Evolutionary conservation across 2,888 invertebrate species (phyloP).

Genomic region (Eilema depressum): DNA sequence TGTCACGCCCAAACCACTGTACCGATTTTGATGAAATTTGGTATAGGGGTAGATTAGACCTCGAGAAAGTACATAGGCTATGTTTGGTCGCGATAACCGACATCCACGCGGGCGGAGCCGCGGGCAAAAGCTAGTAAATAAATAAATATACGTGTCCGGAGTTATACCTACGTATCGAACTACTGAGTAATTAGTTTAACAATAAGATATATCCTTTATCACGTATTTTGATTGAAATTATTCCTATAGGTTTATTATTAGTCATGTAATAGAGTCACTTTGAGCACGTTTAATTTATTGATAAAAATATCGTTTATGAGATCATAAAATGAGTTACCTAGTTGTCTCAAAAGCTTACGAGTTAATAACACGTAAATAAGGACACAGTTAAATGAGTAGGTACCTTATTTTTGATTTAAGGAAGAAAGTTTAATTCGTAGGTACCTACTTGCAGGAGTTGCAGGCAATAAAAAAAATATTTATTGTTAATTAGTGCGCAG

Average conservation of each 20-base stretch:
- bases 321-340: neutral
- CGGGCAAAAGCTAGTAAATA: no score
- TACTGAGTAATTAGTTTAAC: no score
- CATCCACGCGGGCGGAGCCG: no score
- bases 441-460: no score
- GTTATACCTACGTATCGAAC: no score
- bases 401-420: neutral
- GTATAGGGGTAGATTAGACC: no score
- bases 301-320: conserved; percentile 9
- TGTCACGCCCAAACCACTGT: no score
- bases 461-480: neutral
- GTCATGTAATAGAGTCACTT: neutral
- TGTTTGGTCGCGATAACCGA: no score
- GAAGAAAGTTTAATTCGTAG: neutral
- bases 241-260: neutral
- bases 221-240: neutral
- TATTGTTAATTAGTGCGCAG: neutral
- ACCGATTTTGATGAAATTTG: no score
- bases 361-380: conserved; percentile 7
- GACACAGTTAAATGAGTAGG: neutral
- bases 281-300: conserved; percentile 9
- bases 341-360: neutral
- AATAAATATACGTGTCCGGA: no score
- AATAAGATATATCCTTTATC: neutral
- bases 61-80: no score